Evolutionary conservation across 2,113 vertebrate species (phyloP).

Genomic region (Aythya baeri): DNA sequence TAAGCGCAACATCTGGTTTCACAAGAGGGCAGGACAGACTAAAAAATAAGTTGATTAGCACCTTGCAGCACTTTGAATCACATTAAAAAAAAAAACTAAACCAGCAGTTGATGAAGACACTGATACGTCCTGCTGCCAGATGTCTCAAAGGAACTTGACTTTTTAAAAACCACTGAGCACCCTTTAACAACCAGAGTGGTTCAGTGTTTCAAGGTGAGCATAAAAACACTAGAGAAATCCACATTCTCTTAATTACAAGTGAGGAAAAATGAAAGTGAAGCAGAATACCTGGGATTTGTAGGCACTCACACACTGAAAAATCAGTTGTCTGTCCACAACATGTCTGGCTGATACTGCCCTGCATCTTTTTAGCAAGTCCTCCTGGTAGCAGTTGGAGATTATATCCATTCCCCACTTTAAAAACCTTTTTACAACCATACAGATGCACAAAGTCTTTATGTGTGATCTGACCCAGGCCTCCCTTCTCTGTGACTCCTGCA

Average conservation of each 20-base stretch:
- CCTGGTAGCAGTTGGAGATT: not conserved
- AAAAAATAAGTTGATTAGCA: not conserved
- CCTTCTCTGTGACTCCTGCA: not conserved
- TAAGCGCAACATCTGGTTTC: not conserved
- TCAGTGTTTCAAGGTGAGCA: not conserved
- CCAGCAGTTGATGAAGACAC: not conserved
- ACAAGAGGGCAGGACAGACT: constrained; percentile 3
- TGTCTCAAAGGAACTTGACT: not conserved
- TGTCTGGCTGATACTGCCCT: not conserved
- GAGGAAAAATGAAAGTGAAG: not conserved
- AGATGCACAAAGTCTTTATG: not conserved
- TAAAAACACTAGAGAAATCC: not conserved
- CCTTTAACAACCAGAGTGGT: not conserved
- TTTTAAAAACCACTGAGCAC: not conserved
- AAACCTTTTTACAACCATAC: not conserved
- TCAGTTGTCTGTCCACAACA: not conserved
- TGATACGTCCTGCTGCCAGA: not conserved
- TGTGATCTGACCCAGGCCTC: not conserved
- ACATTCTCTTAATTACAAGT: not conserved
- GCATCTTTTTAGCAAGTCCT: not conserved
- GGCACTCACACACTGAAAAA: not conserved
- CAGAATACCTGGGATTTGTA: not conserved
- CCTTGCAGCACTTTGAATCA: not conserved
- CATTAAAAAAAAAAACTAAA: not conserved
- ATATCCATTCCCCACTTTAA: not conserved